phyloP scores from a whole-genome alignment of 2,888 invertebrate species.

The Xiphydria camelus region DNA sequence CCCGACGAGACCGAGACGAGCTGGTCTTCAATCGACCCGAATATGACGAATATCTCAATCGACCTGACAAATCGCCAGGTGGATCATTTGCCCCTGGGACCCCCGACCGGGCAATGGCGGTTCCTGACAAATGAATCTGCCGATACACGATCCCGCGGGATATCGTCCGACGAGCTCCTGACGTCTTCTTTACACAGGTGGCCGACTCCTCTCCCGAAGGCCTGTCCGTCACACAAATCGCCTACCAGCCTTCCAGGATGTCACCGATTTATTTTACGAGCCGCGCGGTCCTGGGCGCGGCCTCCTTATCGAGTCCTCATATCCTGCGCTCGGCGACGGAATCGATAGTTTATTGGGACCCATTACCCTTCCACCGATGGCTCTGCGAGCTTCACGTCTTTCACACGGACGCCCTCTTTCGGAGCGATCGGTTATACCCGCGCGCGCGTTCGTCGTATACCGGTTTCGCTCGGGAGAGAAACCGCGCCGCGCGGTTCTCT shows the following conservation, averaged over 20 bases:
- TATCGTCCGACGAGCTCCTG: conserved; percentile 28
- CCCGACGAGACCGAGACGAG: too few relatives aligned
- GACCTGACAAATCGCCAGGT: background rate
- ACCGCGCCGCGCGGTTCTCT: too few relatives aligned
- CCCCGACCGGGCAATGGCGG: conserved; percentile 42
- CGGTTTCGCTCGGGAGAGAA: too few relatives aligned
- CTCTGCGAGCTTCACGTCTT: too few relatives aligned
- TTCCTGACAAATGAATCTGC: conserved; percentile 52
- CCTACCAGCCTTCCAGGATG: conserved; percentile 49
- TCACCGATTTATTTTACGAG: conserved; percentile 55
- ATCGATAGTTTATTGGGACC: conserved; percentile 47
- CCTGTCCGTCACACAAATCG: conserved; percentile 50
- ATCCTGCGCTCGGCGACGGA: conserved; percentile 14
- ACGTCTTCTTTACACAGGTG: conserved; percentile 49
- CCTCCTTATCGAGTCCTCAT: conserved; percentile 11
- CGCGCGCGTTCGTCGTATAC: too few relatives aligned
- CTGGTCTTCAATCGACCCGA: too few relatives aligned
- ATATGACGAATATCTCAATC: too few relatives aligned
- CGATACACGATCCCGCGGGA: conserved; percentile 40
- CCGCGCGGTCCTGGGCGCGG: conserved; percentile 33
- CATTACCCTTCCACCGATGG: conserved; percentile 44
- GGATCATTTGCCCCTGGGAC: conserved; percentile 18
- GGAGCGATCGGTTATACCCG: too few relatives aligned
- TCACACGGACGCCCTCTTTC: too few relatives aligned
- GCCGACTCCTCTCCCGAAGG: conserved; percentile 23